Evolutionary conservation across 23 tunicate species (phyloP).

Genomic region (Ciona savignyi): DNA sequence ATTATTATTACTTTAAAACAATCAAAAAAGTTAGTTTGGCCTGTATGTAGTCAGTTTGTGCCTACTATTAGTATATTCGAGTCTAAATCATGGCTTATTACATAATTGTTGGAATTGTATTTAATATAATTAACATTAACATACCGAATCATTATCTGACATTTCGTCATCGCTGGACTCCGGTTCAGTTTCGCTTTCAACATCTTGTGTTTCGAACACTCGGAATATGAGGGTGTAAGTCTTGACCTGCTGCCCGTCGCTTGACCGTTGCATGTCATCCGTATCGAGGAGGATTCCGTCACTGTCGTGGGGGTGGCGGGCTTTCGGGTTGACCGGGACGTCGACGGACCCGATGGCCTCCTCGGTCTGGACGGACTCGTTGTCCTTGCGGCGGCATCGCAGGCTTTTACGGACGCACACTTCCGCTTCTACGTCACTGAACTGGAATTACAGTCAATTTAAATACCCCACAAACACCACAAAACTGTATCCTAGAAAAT

Average conservation of each 20-base stretch:
- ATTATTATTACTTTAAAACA: too few species aligned
- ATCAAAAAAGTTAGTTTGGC: too few species aligned
- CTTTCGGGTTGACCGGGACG: constrained; percentile 68
- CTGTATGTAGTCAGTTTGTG: too few species aligned
- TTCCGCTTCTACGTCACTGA: constrained; percentile 35
- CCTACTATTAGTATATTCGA: too few species aligned
- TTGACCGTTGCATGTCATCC: constrained; percentile 6
- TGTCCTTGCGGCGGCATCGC: constrained; percentile 53
- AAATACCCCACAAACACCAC: too few species aligned
- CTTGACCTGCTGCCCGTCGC: constrained; percentile 26
- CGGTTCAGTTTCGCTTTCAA: constrained; percentile 9
- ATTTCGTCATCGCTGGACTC: constrained; percentile 28
- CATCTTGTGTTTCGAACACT: constrained; percentile 37
- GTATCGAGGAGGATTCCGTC: constrained; percentile 2
- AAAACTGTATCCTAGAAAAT: too few species aligned
- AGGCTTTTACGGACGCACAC: constrained; percentile 35
- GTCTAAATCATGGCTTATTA: too few species aligned
- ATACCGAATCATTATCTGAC: constrained; percentile 10
- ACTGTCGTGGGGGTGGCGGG: constrained; percentile 15
- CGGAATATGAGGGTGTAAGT: constrained; percentile 42
- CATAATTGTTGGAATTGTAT: not conserved
- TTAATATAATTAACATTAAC: not conserved
- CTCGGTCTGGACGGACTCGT: constrained; percentile 27
- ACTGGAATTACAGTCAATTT: not conserved
- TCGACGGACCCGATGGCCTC: constrained; percentile 33